Evolutionary conservation across 2,113 vertebrate genomes (phyloP).

Genomic region (Anseranas semipalmata): DNA sequence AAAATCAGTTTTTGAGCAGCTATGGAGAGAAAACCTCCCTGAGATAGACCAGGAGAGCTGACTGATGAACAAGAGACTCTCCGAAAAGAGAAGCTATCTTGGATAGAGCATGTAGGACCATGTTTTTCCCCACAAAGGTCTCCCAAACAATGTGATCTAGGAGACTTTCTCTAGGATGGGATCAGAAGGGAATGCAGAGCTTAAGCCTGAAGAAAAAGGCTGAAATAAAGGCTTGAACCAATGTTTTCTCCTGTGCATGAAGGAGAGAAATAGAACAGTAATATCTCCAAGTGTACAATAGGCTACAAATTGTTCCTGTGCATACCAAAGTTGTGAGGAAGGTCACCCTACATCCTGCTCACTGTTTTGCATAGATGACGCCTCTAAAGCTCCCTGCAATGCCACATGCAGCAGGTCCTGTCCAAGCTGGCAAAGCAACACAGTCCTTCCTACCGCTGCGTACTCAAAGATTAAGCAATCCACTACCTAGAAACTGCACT

Average conservation of each 20-base stretch:
- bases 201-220: neutral
- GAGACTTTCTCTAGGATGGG: neutral
- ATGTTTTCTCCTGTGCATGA: neutral
- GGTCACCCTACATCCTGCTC: neutral
- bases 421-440: neutral
- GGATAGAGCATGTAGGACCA: neutral
- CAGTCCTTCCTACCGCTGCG: neutral
- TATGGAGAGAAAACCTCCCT: neutral
- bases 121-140: neutral
- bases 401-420: neutral
- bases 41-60: neutral
- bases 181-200: neutral
- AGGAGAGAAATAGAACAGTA: neutral
- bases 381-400: neutral
- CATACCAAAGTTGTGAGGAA: neutral
- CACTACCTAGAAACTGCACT: neutral
- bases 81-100: neutral
- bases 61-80: neutral
- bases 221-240: neutral
- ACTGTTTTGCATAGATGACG: accelerated
- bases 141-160: accelerated
- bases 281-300: neutral
- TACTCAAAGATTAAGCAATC: neutral
- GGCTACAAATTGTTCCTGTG: neutral
- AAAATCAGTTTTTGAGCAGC: neutral